These are phyloP conservation scores for Epinephelus fuscoguttatus DNA, from an alignment of 2,113 vertebrate species.

Conservation along the genomic window DNA sequence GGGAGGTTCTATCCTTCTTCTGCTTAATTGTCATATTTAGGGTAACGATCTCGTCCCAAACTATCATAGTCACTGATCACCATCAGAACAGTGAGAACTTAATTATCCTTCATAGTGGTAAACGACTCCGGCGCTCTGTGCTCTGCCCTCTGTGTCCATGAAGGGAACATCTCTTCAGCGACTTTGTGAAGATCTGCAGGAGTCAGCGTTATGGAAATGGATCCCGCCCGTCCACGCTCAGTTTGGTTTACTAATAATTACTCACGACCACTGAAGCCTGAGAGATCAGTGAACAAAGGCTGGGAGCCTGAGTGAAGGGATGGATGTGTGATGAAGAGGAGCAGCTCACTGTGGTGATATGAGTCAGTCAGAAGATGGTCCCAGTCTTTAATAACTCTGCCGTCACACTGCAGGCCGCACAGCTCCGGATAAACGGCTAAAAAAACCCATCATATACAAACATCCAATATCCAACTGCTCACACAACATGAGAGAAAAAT, in stretches of 20 bases:
- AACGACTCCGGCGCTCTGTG: neutral
- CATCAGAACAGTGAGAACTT: neutral
- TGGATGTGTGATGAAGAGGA: slow-evolving; percentile 49
- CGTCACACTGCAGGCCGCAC: slow-evolving; percentile 27
- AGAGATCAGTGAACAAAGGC: slow-evolving; percentile 36
- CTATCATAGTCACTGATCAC: too few relatives aligned
- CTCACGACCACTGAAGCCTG: slow-evolving; percentile 44
- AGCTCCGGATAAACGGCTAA: neutral
- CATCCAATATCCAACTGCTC: slow-evolving; percentile 41
- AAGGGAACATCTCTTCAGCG: neutral
- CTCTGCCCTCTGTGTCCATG: neutral
- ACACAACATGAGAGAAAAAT: neutral
- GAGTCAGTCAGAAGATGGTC: slow-evolving; percentile 31
- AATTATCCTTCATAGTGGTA: neutral
- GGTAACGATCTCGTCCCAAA: neutral
- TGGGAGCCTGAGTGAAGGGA: neutral
- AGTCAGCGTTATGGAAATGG: slow-evolving; percentile 69
- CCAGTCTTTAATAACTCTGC: slow-evolving; percentile 1
- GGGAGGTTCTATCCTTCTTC: too few relatives aligned
- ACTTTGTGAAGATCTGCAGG: slow-evolving; percentile 41
- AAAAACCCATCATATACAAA: slow-evolving; percentile 26
- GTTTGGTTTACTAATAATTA: slow-evolving; percentile 77
- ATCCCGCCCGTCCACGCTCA: slow-evolving; percentile 29
- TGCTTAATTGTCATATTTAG: too few relatives aligned
- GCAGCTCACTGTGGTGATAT: slow-evolving; percentile 2